These are phyloP conservation scores for Antrozous pallidus DNA, from an alignment of 2,797 vertebrate species.

Conservation along the genomic window DNA sequence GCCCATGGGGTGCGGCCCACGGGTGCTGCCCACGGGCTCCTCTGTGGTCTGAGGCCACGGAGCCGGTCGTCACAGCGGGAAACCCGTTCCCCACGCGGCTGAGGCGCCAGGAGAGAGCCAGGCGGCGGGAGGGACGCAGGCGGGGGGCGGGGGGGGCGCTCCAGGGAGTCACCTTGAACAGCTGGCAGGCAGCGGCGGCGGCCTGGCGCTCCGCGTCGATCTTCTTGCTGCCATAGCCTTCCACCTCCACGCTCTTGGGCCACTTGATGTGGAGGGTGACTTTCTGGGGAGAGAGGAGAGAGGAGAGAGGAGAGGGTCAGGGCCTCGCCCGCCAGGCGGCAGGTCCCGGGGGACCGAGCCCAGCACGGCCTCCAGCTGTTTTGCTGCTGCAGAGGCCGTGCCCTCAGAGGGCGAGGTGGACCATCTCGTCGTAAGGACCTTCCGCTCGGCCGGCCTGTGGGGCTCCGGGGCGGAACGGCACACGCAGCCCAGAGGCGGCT, in stretches of 20 bases:
- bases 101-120: background rate
- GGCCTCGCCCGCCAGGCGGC: background rate
- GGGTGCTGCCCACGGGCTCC: background rate
- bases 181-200: conserved; percentile 92
- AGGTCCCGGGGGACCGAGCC: background rate
- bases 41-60: background rate
- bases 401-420: background rate
- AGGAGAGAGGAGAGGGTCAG: conserved; percentile 55
- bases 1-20: too few species aligned
- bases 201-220: conserved; percentile 91
- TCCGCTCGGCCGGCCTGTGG: too few species aligned
- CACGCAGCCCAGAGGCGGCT: too few species aligned
- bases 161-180: conserved; percentile 86
- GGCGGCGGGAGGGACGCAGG: background rate
- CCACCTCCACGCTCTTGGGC: conserved; percentile 91
- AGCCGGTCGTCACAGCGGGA: background rate
- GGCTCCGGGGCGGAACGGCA: too few species aligned
- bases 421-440: background rate
- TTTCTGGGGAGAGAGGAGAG: conserved; percentile 83
- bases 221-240: conserved; percentile 91
- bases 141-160: too few species aligned
- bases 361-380: background rate
- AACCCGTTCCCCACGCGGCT: background rate
- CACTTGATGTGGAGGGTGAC: conserved; percentile 91
- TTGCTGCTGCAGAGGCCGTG: background rate